Evolutionary conservation across 2,113 vertebrate genomes (phyloP).

Genomic region (Poecilia latipinna): DNA sequence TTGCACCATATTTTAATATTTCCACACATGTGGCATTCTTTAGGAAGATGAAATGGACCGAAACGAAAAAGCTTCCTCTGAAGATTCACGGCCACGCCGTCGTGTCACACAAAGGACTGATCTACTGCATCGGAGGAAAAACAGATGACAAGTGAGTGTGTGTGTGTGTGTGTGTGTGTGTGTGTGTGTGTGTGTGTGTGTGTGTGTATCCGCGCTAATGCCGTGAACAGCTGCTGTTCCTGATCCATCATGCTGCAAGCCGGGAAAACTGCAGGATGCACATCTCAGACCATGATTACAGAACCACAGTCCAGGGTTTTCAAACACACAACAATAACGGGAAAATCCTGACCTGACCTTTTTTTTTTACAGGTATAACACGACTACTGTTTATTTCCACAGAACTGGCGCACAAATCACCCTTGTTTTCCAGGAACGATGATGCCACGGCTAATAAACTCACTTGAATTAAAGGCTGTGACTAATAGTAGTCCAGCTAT

Average conservation of each 20-base stretch:
- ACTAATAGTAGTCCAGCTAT: not conserved
- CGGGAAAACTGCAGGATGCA: slow-evolving; percentile 4
- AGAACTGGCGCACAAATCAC: not conserved
- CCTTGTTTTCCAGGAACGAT: not conserved
- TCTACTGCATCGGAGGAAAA: slow-evolving; percentile 98
- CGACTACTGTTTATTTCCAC: not conserved
- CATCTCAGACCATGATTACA: slow-evolving; percentile 27
- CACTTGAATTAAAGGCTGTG: not conserved
- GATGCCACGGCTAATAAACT: not conserved
- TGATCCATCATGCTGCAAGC: slow-evolving; percentile 44
- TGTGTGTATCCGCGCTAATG: slow-evolving; percentile 16
- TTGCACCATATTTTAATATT: not conserved
- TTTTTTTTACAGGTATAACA: not conserved
- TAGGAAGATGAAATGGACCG: slow-evolving; percentile 92
- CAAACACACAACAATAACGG: slow-evolving; percentile 9
- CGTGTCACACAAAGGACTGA: slow-evolving; percentile 88
- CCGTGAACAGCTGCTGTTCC: slow-evolving; percentile 62
- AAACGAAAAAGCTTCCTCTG: slow-evolving; percentile 93
- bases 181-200: slow-evolving; percentile 20
- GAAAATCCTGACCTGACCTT: slow-evolving; percentile 2
- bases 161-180: slow-evolving; percentile 24
- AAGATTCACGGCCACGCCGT: slow-evolving; percentile 95
- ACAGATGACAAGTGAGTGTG: slow-evolving; percentile 95
- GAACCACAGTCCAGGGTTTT: not conserved
- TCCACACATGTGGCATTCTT: slow-evolving; percentile 8